These are phyloP conservation scores for Perca fluviatilis DNA, from an alignment of 2,113 vertebrate species.

Conservation along the genomic window DNA sequence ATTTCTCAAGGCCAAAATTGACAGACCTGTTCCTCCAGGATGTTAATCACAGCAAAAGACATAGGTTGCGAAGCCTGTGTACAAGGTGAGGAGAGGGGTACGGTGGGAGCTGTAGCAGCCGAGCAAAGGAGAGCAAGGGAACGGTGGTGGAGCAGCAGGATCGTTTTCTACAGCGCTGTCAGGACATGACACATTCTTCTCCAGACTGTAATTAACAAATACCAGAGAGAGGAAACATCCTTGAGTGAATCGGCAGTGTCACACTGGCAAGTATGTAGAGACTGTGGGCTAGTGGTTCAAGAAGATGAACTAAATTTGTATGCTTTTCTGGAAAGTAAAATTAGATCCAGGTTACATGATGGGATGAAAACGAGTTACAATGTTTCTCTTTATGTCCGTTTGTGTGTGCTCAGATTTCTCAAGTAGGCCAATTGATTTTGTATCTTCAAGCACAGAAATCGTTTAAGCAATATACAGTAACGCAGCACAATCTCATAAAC, in stretches of 20 bases:
- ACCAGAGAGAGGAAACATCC: constrained; percentile 59
- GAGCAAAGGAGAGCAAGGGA: constrained; percentile 26
- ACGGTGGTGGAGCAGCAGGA: constrained; percentile 27
- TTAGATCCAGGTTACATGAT: constrained; percentile 20
- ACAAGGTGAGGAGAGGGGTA: constrained; percentile 15
- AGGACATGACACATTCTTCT: constrained; percentile 68
- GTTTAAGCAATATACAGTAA: constrained; percentile 39
- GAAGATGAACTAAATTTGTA: neutral
- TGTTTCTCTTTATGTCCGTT: neutral
- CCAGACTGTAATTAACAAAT: constrained; percentile 71
- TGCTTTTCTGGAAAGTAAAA: neutral
- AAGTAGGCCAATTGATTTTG: constrained; percentile 41
- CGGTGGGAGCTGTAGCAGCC: constrained; percentile 10
- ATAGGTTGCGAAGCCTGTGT: constrained; percentile 21
- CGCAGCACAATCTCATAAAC: constrained; percentile 39
- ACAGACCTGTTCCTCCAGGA: constrained; percentile 44
- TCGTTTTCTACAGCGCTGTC: constrained; percentile 60
- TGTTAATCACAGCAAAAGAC: constrained; percentile 53
- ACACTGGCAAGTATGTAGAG: neutral
- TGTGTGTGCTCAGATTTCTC: constrained; percentile 23
- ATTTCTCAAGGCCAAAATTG: constrained; percentile 30
- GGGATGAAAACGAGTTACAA: constrained; percentile 17
- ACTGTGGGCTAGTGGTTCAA: constrained; percentile 10
- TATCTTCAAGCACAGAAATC: constrained; percentile 54
- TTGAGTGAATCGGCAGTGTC: constrained; percentile 26